Evolutionary conservation across 1,140 invertebrate species (phyloP).

Genomic region (Mactra quadrangularis): DNA sequence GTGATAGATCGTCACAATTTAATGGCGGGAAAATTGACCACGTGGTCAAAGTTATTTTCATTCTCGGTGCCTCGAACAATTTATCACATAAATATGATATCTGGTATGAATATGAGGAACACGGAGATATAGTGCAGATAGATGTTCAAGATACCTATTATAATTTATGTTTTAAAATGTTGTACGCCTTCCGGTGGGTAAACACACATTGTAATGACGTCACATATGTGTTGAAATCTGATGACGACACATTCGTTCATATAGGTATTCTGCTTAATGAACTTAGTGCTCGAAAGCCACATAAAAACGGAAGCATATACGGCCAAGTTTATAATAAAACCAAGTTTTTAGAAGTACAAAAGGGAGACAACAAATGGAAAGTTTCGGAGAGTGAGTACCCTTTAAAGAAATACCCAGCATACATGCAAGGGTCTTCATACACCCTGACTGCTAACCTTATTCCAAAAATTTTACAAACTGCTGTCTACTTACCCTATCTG

Average conservation of each 20-base stretch:
- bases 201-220: not conserved
- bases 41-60: not conserved
- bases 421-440: not conserved
- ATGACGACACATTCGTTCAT: slow-evolving; percentile 11
- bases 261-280: not conserved
- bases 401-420: not conserved
- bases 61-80: not conserved
- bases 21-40: not conserved
- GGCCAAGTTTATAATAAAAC: not conserved
- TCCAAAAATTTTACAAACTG: not conserved
- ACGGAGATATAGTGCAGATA: not conserved
- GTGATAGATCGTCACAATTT: not conserved
- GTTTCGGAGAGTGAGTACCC: not conserved
- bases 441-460: not conserved
- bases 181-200: slow-evolving; percentile 9
- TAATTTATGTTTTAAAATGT: slow-evolving; percentile 17
- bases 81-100: not conserved
- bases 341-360: not conserved
- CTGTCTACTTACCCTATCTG: not conserved
- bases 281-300: not conserved
- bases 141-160: slow-evolving; percentile 5
- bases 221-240: slow-evolving; percentile 9
- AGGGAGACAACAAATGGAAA: not conserved
- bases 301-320: not conserved
- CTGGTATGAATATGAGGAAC: not conserved